Evolutionary conservation across 2,797 vertebrate genomes (phyloP).

Genomic region (Halcyon smyrnensis): DNA sequence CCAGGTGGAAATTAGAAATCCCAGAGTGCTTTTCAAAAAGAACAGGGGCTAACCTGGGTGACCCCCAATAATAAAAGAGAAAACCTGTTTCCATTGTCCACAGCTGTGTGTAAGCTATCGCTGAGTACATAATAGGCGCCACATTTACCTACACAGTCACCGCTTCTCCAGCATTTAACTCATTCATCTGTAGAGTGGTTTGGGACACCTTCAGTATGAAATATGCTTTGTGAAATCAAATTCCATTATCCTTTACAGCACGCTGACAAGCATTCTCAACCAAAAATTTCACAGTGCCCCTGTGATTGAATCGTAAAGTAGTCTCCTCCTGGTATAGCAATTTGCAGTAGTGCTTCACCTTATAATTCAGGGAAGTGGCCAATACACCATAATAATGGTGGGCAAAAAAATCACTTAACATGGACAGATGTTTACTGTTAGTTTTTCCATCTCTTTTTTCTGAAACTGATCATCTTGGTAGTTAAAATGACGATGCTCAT

Average conservation of each 20-base stretch:
- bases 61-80: slow-evolving; percentile 65
- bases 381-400: background rate
- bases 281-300: slow-evolving; percentile 59
- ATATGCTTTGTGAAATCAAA: slow-evolving; percentile 60
- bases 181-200: slow-evolving; percentile 50
- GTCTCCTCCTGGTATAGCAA: slow-evolving; percentile 14
- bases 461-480: background rate
- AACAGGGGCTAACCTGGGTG: slow-evolving; percentile 61
- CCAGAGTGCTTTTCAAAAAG: slow-evolving; percentile 70
- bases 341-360: slow-evolving; percentile 25
- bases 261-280: slow-evolving; percentile 1
- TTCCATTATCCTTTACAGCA: slow-evolving; percentile 61
- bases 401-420: background rate
- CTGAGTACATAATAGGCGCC: slow-evolving; percentile 36
- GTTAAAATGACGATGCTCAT: background rate
- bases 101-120: slow-evolving; percentile 50
- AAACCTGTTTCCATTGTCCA: slow-evolving; percentile 66
- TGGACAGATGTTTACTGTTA: background rate
- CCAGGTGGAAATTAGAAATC: slow-evolving; percentile 78
- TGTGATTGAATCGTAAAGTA: slow-evolving; percentile 26
- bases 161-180: slow-evolving; percentile 32
- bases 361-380: background rate
- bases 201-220: slow-evolving; percentile 52
- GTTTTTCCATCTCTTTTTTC: background rate
- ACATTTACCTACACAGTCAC: slow-evolving; percentile 53